Evolutionary conservation across 2,888 invertebrate species (phyloP), one percentile per base, ranked within the genome.

Genomic region (Megamerina dolium): DNA sequence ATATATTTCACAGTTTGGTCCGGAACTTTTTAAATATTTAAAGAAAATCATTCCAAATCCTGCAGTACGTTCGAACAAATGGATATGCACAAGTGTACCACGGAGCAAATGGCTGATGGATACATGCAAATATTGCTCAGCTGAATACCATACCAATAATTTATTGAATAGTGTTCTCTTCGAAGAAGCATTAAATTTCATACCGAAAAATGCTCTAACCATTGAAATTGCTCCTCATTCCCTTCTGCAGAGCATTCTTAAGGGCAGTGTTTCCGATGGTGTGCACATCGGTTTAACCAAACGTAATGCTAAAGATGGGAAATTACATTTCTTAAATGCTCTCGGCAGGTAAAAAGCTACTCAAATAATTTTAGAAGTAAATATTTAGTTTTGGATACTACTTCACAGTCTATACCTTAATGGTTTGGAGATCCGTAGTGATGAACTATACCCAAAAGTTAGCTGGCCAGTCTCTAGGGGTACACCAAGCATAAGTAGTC

Each of bases 141-240:
- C 92, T 5, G 87, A 87, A 55, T 94, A 94, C 66, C 87, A 88
- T 62, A 85, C 85, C 3, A 89, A 89, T 62, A 91, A 90, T 64
- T 74, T 89, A 17, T 69, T 87, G 68, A 80, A 75, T 70, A 47
- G 64, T 61, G 64, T 73, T 47, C 53, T 79, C 66, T 54, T 80
- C 75, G 78, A 81, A 57, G 84, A 83, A 61, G 80, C 78, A 1
- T 70, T 81, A 38, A 65, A 70, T 34, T 71, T 78, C 52, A 68
- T 85, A 14, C 84, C 84, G 1, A 67, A 73, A 17, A 78, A 81
- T 61, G 79, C 82, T 1, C 61, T 84, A 43, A 74, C 77, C 12
- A 75, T 86, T 52, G 85, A 85, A 67, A 73, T 85, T 49, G 82
- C 84, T 3, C 84, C 85, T 1, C 83, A 84, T 60, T 78, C 80